Percentiles rank a stretch among this genome's conserved stretches.
phyloP scores from a whole-genome alignment of 2,888 invertebrate species.

The Phoronis australis region DNA sequence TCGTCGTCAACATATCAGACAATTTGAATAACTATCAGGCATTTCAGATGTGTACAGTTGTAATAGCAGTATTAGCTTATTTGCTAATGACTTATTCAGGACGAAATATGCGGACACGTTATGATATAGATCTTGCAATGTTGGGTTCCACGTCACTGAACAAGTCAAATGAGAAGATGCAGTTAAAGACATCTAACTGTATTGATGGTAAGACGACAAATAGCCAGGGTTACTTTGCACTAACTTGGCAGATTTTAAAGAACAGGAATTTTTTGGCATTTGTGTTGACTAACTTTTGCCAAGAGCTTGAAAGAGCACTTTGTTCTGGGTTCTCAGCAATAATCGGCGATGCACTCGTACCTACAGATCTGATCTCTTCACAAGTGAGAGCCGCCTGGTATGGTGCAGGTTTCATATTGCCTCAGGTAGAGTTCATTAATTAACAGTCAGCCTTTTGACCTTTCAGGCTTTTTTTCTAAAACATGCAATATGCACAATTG shows the following conservation, averaged over 20 bases:
- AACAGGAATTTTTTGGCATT: constrained; percentile 37
- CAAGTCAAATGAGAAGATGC: too few species aligned
- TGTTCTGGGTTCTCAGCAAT: constrained; percentile 33
- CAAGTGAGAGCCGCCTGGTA: constrained; percentile 30
- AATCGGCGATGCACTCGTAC: constrained; percentile 33
- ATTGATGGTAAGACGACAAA: not conserved
- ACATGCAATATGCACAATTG: too few species aligned
- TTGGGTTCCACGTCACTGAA: too few species aligned
- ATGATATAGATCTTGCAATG: constrained; percentile 31
- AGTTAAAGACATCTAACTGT: not conserved
- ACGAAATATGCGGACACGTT: constrained; percentile 29
- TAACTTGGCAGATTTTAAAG: constrained; percentile 30
- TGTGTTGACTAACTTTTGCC: constrained; percentile 39
- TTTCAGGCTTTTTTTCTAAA: too few species aligned
- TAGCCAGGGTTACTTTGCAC: constrained; percentile 1
- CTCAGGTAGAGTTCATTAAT: too few species aligned
- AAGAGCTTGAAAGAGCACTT: constrained; percentile 32
- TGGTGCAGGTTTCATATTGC: constrained; percentile 22
- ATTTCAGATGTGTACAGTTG: constrained; percentile 40
- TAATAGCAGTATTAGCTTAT: constrained; percentile 34
- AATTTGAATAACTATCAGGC: constrained; percentile 37
- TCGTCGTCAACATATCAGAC: constrained; percentile 36
- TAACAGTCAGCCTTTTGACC: too few species aligned
- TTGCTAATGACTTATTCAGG: constrained; percentile 36
- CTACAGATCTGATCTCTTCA: constrained; percentile 22